Evolutionary conservation across 2,113 vertebrate species (phyloP).

Genomic region (Cettia cetti): DNA sequence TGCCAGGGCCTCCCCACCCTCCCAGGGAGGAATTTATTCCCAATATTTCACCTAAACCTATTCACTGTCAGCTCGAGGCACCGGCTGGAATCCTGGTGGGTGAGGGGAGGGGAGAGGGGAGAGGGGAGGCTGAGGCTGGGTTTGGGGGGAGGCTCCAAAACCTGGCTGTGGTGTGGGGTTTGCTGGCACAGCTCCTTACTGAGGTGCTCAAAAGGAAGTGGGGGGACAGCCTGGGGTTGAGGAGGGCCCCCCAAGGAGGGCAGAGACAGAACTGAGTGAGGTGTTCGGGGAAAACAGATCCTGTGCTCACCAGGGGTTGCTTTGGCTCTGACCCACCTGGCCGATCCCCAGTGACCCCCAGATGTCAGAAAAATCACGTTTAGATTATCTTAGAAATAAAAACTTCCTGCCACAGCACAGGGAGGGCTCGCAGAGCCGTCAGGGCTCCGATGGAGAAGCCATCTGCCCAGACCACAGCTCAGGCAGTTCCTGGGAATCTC

Average conservation of each 20-base stretch:
- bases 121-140: not conserved
- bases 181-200: not conserved
- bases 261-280: not conserved
- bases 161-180: fast-evolving
- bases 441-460: conserved; percentile 27
- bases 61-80: not conserved
- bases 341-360: not conserved
- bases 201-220: not conserved
- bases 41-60: not conserved
- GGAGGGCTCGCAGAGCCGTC: not conserved
- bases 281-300: fast-evolving
- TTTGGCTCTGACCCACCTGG: not conserved
- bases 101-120: no score
- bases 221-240: fast-evolving
- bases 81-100: not conserved
- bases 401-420: not conserved
- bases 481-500: not conserved
- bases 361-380: conserved; percentile 3
- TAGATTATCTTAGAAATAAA: conserved; percentile 23
- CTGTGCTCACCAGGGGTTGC: fast-evolving
- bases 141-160: not conserved
- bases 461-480: not conserved
- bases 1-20: not conserved
- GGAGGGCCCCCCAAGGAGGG: fast-evolving
- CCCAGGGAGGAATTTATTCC: not conserved